A percentile compares a stretch with the other conserved stretches of the same genome.
Evolutionary conservation across 2,113 vertebrate genomes (phyloP).

Genomic region (Ophiodon elongatus): DNA sequence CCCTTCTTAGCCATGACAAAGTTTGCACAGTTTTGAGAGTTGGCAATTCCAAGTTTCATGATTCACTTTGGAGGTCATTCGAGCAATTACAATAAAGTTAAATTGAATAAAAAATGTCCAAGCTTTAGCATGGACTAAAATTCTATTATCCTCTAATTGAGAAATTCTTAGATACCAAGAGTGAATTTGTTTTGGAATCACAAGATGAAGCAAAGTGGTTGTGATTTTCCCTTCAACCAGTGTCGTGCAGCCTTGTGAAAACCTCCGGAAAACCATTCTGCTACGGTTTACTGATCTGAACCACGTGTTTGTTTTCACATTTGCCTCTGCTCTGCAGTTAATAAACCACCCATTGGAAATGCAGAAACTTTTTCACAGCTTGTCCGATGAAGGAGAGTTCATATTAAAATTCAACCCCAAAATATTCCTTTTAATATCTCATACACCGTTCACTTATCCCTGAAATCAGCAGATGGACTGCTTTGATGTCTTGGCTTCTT

Average conservation of each 20-base stretch:
- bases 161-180: neutral
- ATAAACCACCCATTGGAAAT: slow-evolving; percentile 60
- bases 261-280: slow-evolving; percentile 41
- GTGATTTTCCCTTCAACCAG: slow-evolving; percentile 23
- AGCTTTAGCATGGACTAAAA: neutral
- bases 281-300: slow-evolving; percentile 54
- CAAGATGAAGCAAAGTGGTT: neutral
- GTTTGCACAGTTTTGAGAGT: neutral
- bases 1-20: neutral
- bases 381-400: slow-evolving; percentile 21
- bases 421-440: slow-evolving; percentile 37
- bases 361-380: slow-evolving; percentile 17
- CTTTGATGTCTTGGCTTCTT: slow-evolving; percentile 69
- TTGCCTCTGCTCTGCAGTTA: slow-evolving; percentile 50
- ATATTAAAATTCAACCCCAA: slow-evolving; percentile 46
- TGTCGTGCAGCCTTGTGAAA: slow-evolving; percentile 14
- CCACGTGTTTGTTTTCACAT: slow-evolving; percentile 70
- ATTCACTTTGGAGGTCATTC: neutral
- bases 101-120: neutral
- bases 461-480: slow-evolving; percentile 53
- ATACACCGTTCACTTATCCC: slow-evolving; percentile 18
- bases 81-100: neutral
- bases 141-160: neutral
- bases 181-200: slow-evolving; percentile 4
- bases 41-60: neutral